Conservation (phyloP, 1,140 invertebrate genomes). For the Solenopsis invicta region DNA sequence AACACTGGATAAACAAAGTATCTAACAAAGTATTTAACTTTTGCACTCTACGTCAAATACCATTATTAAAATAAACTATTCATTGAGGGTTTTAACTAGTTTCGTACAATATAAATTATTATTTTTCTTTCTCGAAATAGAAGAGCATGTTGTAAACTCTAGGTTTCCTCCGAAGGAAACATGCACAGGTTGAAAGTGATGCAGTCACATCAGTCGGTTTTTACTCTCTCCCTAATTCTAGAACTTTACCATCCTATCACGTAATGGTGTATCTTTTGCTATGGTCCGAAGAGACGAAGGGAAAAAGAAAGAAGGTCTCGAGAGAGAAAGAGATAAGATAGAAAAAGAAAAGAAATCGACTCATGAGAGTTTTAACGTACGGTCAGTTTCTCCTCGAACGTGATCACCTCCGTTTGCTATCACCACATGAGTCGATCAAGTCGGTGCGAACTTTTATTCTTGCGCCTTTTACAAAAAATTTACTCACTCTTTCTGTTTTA, state of each 20-base stretch:
- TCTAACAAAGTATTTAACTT: background rate
- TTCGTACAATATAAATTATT: background rate
- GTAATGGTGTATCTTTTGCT: conserved; percentile 84
- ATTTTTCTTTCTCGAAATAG: background rate
- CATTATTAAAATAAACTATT: background rate
- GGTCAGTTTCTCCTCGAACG: conserved; percentile 74
- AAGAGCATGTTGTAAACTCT: background rate
- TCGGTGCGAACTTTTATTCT: conserved; percentile 76
- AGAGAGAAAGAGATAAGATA: conserved; percentile 16
- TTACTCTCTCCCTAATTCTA: conserved; percentile 41
- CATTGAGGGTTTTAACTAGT: background rate
- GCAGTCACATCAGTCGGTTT: conserved; percentile 25
- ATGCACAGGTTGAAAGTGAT: conserved; percentile 7
- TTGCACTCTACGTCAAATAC: background rate
- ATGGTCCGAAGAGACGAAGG: conserved; percentile 26
- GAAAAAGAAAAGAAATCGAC: conserved; percentile 60
- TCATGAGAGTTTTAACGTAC: conserved; percentile 81
- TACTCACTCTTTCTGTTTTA: conserved; percentile 8
- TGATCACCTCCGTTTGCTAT: conserved; percentile 41
- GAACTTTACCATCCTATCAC: conserved; percentile 80
- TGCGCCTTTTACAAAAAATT: conserved; percentile 63
- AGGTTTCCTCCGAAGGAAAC: conserved; percentile 10
- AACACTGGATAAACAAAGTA: background rate
- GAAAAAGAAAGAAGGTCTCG: conserved; percentile 24
- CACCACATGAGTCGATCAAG: conserved; percentile 67